phyloP scores from a whole-genome alignment of 2,113 vertebrate genomes.

The Tylochromis polylepis region DNA sequence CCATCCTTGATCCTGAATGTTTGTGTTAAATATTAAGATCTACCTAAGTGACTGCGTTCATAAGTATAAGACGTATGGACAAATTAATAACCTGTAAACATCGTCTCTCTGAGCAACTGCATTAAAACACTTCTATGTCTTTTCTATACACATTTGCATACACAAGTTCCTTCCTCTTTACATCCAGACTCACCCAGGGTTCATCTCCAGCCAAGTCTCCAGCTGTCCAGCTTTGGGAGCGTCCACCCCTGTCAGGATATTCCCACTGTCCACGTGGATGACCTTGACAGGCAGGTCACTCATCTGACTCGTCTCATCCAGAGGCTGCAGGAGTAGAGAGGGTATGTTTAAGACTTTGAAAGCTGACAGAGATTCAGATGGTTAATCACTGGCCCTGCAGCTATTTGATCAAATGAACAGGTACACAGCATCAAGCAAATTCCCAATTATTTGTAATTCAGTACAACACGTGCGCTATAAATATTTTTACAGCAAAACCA shows the following conservation, averaged over 20 bases:
- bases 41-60: not conserved
- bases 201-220: constrained; percentile 96
- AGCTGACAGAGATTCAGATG: not conserved
- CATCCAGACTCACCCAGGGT: constrained; percentile 87
- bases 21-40: not conserved
- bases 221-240: constrained; percentile 92
- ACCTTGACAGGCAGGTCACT: constrained; percentile 95
- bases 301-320: constrained; percentile 98
- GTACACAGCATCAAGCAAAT: not conserved
- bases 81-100: not conserved
- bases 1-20: not conserved
- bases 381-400: not conserved
- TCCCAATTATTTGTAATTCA: not conserved
- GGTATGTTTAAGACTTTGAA: not conserved
- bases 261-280: constrained; percentile 94
- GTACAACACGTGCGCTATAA: not conserved
- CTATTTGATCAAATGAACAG: not conserved
- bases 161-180: constrained; percentile 51
- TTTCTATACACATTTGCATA: not conserved
- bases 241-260: constrained; percentile 89
- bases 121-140: not conserved
- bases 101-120: not conserved
- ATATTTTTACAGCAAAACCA: not conserved
- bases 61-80: not conserved
- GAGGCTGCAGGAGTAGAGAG: constrained; percentile 71